phyloP scores from a whole-genome alignment of 1,140 invertebrate species.

The Drosophila takahashii region DNA sequence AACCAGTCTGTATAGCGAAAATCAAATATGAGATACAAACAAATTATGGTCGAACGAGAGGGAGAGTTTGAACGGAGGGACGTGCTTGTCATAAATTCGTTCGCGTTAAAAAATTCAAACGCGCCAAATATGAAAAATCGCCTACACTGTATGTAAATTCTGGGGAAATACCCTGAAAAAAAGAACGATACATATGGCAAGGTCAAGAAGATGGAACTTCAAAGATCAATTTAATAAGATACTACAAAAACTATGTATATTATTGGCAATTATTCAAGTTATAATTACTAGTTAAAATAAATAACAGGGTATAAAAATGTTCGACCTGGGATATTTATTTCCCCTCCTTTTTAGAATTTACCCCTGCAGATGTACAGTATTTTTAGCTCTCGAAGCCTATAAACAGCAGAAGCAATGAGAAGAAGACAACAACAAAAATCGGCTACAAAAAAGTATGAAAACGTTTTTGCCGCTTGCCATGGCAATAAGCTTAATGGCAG shows the following conservation, averaged over 20 bases:
- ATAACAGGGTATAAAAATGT: not conserved
- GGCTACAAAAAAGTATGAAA: slow-evolving; percentile 45
- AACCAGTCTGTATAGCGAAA: slow-evolving; percentile 5
- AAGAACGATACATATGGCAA: not conserved
- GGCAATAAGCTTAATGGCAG: slow-evolving; percentile 75
- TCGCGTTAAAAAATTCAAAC: slow-evolving; percentile 57
- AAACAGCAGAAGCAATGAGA: slow-evolving; percentile 19
- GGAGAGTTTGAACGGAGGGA: slow-evolving; percentile 1
- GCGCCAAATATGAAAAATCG: slow-evolving; percentile 59
- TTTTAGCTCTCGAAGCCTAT: slow-evolving; percentile 52
- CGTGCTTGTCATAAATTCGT: slow-evolving; percentile 57
- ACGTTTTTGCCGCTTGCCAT: slow-evolving; percentile 63
- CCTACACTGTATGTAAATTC: slow-evolving; percentile 54
- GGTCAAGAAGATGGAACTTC: not conserved
- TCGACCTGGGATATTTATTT: not conserved
- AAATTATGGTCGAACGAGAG: slow-evolving; percentile 19
- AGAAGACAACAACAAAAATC: slow-evolving; percentile 17
- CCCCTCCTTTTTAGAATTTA: slow-evolving; percentile 21
- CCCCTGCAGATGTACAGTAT: slow-evolving; percentile 20
- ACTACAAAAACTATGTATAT: no score
- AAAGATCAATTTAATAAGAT: no score
- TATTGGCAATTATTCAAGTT: no score
- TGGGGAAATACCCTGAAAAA: slow-evolving; percentile 19
- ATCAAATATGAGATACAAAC: slow-evolving; percentile 45
- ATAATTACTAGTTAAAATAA: no score